Evolutionary conservation across 2,113 vertebrate species (phyloP).

Genomic region (Daboia siamensis): DNA sequence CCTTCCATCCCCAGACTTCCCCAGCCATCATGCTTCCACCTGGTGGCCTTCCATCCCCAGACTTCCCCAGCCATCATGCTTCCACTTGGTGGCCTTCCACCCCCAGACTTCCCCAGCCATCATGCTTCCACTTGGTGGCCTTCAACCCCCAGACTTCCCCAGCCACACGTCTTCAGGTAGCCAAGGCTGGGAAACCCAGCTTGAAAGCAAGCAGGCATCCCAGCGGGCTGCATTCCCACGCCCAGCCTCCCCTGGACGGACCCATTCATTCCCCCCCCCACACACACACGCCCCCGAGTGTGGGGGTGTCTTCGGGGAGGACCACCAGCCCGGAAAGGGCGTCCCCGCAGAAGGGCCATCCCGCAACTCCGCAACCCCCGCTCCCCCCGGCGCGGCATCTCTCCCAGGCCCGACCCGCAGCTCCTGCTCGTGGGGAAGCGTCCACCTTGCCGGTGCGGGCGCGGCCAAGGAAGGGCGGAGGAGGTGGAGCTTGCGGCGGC

Average conservation of each 20-base stretch:
- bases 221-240: not conserved
- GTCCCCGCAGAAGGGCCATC: not conserved
- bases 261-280: no score
- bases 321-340: not conserved
- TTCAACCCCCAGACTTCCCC: no score
- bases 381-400: not conserved
- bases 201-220: not conserved
- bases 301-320: not conserved
- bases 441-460: not conserved
- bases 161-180: not conserved
- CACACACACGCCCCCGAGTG: no score
- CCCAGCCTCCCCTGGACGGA: no score
- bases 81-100: not conserved
- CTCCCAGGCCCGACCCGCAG: not conserved
- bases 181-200: not conserved
- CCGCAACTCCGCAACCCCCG: not conserved
- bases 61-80: not conserved
- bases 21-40: rapidly evolving
- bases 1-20: not conserved
- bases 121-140: not conserved
- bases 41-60: not conserved
- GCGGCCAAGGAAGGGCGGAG: constrained; percentile 51
- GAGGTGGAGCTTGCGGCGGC: constrained; percentile 49
- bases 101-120: no score
- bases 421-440: not conserved